Conservation (phyloP, 2,797 vertebrate genomes). For the Notolepis coatsorum region DNA sequence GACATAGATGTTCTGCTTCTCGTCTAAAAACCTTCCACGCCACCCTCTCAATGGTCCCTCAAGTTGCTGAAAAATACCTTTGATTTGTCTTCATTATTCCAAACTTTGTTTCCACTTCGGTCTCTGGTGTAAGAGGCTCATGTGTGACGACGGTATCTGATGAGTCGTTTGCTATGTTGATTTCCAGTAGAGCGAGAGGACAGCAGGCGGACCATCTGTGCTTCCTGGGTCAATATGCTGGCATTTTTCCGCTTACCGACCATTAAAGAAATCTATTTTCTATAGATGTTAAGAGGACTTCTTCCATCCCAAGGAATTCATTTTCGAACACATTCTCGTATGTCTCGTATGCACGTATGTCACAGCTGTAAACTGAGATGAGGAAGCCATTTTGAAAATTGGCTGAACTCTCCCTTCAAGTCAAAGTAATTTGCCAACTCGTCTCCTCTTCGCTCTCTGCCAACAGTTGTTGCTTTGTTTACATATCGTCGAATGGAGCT, state of each 20-base stretch:
- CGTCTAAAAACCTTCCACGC: not conserved
- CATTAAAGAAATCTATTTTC: not conserved
- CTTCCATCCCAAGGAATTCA: not conserved
- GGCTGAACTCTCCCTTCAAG: not conserved
- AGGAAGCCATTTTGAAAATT: slow-evolving; percentile 11
- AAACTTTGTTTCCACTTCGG: no score
- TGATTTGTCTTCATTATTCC: no score
- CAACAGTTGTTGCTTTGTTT: slow-evolving; percentile 47
- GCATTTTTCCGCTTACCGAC: not conserved
- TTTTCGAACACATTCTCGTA: no score
- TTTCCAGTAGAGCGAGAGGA: not conserved
- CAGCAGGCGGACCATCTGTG: not conserved
- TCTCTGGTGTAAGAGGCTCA: not conserved
- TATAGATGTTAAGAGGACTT: not conserved
- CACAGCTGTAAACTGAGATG: slow-evolving; percentile 4
- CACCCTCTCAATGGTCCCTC: not conserved
- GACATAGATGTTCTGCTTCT: slow-evolving; percentile 7
- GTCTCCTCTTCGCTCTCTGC: slow-evolving; percentile 20
- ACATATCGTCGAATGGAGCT: slow-evolving; percentile 45
- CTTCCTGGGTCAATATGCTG: not conserved
- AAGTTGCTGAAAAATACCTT: no score
- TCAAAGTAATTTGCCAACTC: not conserved
- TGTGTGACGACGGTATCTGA: not conserved
- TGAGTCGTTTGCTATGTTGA: not conserved
- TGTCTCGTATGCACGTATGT: not conserved